These are phyloP conservation scores for Drosophila takahashii DNA, from an alignment of 1,140 invertebrate species.

Conservation along the genomic window DNA sequence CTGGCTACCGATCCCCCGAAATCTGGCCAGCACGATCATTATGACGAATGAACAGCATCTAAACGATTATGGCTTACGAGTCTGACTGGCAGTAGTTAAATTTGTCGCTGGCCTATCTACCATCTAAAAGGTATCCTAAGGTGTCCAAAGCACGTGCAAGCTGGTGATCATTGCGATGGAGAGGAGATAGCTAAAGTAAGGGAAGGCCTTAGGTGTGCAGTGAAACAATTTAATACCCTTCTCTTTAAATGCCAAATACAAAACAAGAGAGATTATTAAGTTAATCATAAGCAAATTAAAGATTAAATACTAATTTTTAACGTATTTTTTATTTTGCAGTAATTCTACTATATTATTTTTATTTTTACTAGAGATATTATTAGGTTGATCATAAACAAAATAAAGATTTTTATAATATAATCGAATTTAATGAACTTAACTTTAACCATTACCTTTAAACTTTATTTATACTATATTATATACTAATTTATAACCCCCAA, in stretches of 20 bases:
- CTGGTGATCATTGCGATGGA: slow-evolving; percentile 4
- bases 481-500: too few species aligned
- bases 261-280: too few species aligned
- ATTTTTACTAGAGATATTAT: too few species aligned
- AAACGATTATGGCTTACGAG: slow-evolving; percentile 22
- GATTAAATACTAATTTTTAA: not conserved
- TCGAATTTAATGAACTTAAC: too few species aligned
- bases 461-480: too few species aligned
- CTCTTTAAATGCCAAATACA: too few species aligned
- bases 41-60: slow-evolving; percentile 27
- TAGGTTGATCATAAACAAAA: too few species aligned
- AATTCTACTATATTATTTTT: not conserved
- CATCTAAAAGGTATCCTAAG: slow-evolving; percentile 21
- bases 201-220: not conserved
- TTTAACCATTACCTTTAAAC: too few species aligned
- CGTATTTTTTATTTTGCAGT: not conserved
- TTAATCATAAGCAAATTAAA: too few species aligned
- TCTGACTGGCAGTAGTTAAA: slow-evolving; percentile 13
- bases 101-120: slow-evolving; percentile 35
- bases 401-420: too few species aligned
- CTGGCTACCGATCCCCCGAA: slow-evolving; percentile 40
- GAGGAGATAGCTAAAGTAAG: slow-evolving; percentile 5
- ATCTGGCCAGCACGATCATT: slow-evolving; percentile 46
- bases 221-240: not conserved
- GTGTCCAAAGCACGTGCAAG: slow-evolving; percentile 38